Conservation (phyloP, 1,140 invertebrate genomes). For the Drusus annulatus region DNA sequence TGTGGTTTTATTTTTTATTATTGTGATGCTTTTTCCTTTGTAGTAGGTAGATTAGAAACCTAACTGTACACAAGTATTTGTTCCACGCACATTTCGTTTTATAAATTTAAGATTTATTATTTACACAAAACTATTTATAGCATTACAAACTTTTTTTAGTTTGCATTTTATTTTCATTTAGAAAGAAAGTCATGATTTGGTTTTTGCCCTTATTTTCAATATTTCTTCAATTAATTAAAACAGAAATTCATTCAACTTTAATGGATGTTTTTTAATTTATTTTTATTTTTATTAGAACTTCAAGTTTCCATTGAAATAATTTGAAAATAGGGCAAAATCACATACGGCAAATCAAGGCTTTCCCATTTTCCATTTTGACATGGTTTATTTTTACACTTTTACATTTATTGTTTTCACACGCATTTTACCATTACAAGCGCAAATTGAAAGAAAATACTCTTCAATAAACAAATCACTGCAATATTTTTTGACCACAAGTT, state of each 20-base stretch:
- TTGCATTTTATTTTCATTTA: conserved; percentile 20
- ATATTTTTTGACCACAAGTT: too few relatives aligned
- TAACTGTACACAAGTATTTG: conserved; percentile 17
- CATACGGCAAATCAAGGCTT: not conserved
- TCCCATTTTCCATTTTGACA: not conserved
- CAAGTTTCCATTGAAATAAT: too few relatives aligned
- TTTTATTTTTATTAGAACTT: too few relatives aligned
- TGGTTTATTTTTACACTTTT: not conserved
- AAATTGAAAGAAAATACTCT: conserved; percentile 9
- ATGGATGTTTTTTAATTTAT: too few relatives aligned
- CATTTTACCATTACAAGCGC: not conserved
- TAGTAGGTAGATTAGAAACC: conserved; percentile 12
- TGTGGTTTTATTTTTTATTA: conserved; percentile 4
- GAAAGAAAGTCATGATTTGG: conserved; percentile 10
- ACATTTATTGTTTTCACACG: conserved; percentile 18
- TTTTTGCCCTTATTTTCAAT: not conserved
- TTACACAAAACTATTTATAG: conserved; percentile 46
- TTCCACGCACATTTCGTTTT: conserved; percentile 24
- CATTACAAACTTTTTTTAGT: conserved; percentile 39
- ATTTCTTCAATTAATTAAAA: not conserved
- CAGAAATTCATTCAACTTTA: too few relatives aligned
- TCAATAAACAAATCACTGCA: not conserved
- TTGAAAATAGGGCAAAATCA: not conserved
- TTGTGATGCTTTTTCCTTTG: conserved; percentile 13
- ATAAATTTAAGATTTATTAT: conserved; percentile 42